Evolutionary conservation across 2,888 invertebrate genomes (phyloP).

Genomic region (Tuta absoluta): DNA sequence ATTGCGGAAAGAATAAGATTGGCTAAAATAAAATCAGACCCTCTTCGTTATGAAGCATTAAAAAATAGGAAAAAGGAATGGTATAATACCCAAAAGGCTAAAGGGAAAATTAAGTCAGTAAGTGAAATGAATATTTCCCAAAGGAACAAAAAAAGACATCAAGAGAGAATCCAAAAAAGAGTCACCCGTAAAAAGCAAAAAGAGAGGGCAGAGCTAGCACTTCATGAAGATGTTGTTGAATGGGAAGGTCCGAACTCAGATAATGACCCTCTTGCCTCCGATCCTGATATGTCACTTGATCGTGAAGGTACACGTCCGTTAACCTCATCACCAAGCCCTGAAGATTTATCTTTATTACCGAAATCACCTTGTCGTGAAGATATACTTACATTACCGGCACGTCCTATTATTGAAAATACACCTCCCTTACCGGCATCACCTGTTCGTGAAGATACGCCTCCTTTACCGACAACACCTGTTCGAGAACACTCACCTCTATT

Average conservation of each 20-base stretch:
- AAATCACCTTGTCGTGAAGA: no score
- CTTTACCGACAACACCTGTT: neutral
- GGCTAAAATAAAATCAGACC: neutral
- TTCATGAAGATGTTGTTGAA: neutral
- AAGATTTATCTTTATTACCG: no score
- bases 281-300: neutral
- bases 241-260: neutral
- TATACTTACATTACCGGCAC: no score
- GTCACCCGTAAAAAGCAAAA: neutral
- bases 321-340: no score
- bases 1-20: neutral
- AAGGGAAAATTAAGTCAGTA: neutral
- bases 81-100: neutral
- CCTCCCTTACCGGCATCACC: neutral
- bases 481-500: neutral
- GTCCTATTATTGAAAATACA: no score
- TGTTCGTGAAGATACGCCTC: neutral
- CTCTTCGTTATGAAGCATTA: neutral
- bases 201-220: neutral
- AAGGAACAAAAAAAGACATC: neutral
- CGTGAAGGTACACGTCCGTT: neutral
- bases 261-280: neutral
- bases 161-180: neutral
- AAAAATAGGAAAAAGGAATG: neutral
- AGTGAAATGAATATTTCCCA: neutral